A percentile compares a stretch with the other conserved stretches of the same genome.
Evolutionary conservation across 2,113 vertebrate genomes (phyloP).

Genomic region (Menidia beryllina): DNA sequence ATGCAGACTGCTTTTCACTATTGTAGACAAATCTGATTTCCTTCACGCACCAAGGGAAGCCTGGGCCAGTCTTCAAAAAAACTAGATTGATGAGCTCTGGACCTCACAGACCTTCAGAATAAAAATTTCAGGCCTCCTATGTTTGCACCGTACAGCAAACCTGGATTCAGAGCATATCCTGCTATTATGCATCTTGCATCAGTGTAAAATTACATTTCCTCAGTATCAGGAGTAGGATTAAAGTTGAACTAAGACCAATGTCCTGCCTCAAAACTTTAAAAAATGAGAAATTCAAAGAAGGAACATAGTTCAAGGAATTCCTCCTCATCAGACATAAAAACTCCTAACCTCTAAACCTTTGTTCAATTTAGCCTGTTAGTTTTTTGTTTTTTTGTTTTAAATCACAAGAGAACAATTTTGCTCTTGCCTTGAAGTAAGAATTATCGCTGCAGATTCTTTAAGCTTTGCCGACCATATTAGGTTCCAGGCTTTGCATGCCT

Average conservation of each 20-base stretch:
- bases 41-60: slow-evolving; percentile 27
- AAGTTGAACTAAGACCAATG: background rate
- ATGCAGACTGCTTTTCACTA: slow-evolving; percentile 68
- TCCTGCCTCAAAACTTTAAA: background rate
- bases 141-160: background rate
- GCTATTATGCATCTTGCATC: background rate
- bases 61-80: background rate
- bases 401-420: background rate
- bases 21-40: slow-evolving; percentile 66
- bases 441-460: background rate
- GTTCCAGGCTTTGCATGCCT: background rate
- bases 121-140: background rate
- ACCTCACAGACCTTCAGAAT: slow-evolving; percentile 13
- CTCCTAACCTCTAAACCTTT: background rate
- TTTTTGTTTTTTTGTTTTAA: background rate
- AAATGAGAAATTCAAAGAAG: background rate
- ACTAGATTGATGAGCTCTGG: background rate
- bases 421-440: background rate
- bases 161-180: background rate
- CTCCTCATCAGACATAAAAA: background rate
- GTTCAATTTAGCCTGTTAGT: background rate
- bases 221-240: background rate
- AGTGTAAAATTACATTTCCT: background rate
- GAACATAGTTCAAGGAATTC: background rate
- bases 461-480: background rate